Base-by-base conservation (phyloP, 2,888 invertebrate genomes). In the Cryptocephalus moraei region DNA sequence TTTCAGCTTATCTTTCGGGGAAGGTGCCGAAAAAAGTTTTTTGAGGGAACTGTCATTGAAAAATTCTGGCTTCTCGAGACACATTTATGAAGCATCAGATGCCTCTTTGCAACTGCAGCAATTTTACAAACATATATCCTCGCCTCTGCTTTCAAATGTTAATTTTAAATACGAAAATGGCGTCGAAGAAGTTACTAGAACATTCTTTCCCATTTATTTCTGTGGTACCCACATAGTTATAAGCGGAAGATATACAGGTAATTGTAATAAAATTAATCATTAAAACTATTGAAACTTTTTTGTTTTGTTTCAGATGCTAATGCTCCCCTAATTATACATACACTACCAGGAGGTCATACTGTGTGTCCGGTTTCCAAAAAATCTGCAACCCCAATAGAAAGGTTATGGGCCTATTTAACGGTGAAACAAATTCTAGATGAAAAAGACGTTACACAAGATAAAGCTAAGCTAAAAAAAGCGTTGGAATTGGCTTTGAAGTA, bases 1-100 rank as follows among this genome's bases (percentile, higher is more conserved):
- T 48, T 83, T 78, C 63, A 75, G 78, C 1, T 71, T 86, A 44
- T 82, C 81, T 22, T 84, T 85, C 60, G 85, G 84, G 1, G 73
- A 74, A 46, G 78, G 77, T 49, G 81, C 82, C 0, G 80, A 84
- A 64, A 76, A 78, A 56, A 66, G 72, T 13, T 80, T 84, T 65
- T 66, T 86, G 13, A 76, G 79, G 58, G 77, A 77, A 59, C 61
- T 85, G 39, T 77, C 84, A 0, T 69, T 77, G 8, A 74, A 76
- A 48, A 83, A 82, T 67, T 71, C 72, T 8, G 85, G 82, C 3
- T 79, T 81, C 64, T 77, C 80, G 58, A 70, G 81, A 1, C 78
- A 79, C 64, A 83, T 86, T 53, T 83, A 83, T 66, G 82, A 80
- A 62, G 80, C 78, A 33, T 72, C 79, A 0, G 82, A 82, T 63